A percentile compares a stretch with the other conserved stretches of the same genome.
phyloP scores from a whole-genome alignment of 2,888 invertebrate species.

The Synergus gifuensis region DNA sequence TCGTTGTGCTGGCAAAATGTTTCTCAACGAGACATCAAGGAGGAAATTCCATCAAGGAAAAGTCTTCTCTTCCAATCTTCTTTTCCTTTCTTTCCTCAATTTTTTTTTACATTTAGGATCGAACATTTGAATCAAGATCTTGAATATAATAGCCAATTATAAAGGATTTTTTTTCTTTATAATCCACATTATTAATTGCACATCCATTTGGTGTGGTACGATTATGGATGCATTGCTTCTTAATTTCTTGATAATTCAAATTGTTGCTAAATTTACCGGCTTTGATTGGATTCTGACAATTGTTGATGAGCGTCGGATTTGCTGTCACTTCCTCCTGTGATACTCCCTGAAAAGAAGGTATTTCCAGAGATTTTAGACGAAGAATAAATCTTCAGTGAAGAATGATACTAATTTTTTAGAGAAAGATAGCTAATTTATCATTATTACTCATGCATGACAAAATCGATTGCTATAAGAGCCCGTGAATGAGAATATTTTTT shows the following conservation, averaged over 20 bases:
- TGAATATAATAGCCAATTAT: background rate
- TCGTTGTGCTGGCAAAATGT: slow-evolving; percentile 33
- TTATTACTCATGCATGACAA: slow-evolving; percentile 20
- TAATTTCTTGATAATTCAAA: slow-evolving; percentile 32
- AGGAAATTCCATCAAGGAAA: slow-evolving; percentile 9
- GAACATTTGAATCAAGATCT: background rate
- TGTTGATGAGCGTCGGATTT: slow-evolving; percentile 64
- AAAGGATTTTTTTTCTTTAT: background rate
- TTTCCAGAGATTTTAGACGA: slow-evolving; percentile 54
- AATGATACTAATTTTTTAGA: slow-evolving; percentile 40
- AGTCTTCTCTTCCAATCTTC: background rate
- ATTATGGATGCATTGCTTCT: background rate
- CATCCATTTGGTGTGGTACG: background rate
- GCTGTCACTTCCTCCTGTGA: slow-evolving; percentile 72
- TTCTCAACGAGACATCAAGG: slow-evolving; percentile 8
- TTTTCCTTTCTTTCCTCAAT: background rate
- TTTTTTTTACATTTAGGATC: background rate
- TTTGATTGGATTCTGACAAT: slow-evolving; percentile 58
- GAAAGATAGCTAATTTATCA: slow-evolving; percentile 24
- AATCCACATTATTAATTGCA: background rate
- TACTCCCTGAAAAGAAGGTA: slow-evolving; percentile 74
- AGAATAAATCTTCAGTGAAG: slow-evolving; percentile 21
- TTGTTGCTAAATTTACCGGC: slow-evolving; percentile 42
- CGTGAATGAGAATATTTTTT: slow-evolving; percentile 11
- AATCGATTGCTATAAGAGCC: background rate